Base-by-base conservation (phyloP, 30 jellyfish, hydroid and myxozoan species). In the Hydractinia symbiolongicarpus region DNA sequence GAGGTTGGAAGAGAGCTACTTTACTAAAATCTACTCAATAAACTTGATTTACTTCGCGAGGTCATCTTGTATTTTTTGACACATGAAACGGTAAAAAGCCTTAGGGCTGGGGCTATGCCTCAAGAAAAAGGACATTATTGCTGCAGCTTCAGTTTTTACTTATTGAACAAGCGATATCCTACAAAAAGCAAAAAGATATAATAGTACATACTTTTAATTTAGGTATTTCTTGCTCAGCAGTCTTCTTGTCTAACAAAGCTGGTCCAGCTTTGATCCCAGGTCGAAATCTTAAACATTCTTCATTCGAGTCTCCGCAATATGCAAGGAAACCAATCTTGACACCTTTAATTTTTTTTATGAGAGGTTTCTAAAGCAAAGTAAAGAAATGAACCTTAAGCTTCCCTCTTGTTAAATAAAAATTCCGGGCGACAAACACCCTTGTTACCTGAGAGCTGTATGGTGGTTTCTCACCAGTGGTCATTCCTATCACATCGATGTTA, bases 241-340 rank as follows among this genome's bases (percentile, higher is more conserved):
- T 77, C 21, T 77, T 50, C 53, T 77, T 77, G 30, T 44, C 54
- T 30, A 77, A 56, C 40, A 77, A 30, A 10, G 85, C 85, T 77
- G 85, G 54, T 15, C 85, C 76, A 17, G 79, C 54, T 55, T 58
- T 77, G 40, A 77, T 30, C 17, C 79, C 77, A 9, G 78, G 56
- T 20, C 85, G 78, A 58, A 9, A 77, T 50, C 30, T 77, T 58
- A 20, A 55, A 58, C 85, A 77, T 77, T 77, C 85, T 9, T 95
- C 95, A 19, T 79, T 88, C 19, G 61, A 57, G 56, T 85, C 82
- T 5, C 76, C 87, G 73, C 97, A 90, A 62, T 90, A 90, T 7
- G 93, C 92, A 11, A 90, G 86, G 55, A 90, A 81, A 4, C 95
- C 97, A 17, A 90, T 79, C 61, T 67, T 86, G n/a, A 90, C 51